phyloP scores from a whole-genome alignment of 2,888 invertebrate genomes.

The Taphrorychus bicolor region DNA sequence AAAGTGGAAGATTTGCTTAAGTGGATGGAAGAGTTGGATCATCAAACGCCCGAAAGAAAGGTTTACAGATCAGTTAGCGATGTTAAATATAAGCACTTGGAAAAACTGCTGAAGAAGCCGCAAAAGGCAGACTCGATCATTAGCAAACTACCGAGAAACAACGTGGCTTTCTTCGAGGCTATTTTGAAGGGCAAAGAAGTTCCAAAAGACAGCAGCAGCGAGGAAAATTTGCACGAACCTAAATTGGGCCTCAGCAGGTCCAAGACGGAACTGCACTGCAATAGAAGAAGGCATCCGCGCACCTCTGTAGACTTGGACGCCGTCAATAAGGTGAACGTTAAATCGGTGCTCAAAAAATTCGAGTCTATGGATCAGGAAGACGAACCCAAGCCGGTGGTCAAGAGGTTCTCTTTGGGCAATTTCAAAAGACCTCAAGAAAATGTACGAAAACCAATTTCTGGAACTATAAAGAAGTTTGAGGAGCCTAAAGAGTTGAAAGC shows the following conservation, averaged over 20 bases:
- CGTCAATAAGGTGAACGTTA: constrained; percentile 57
- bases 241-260: constrained; percentile 52
- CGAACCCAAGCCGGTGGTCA: constrained; percentile 21
- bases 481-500: constrained; percentile 36
- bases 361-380: constrained; percentile 49
- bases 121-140: constrained; percentile 52
- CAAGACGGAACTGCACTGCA: constrained; percentile 56
- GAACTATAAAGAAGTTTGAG: constrained; percentile 46
- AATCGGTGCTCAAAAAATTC: constrained; percentile 57
- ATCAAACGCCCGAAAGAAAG: constrained; percentile 53
- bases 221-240: constrained; percentile 39
- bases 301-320: constrained; percentile 57
- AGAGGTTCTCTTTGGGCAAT: constrained; percentile 32
- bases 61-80: constrained; percentile 54
- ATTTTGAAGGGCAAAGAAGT: constrained; percentile 54
- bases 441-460: constrained; percentile 29
- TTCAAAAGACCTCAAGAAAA: neutral
- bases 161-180: constrained; percentile 57
- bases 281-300: constrained; percentile 45
- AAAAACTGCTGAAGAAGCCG: constrained; percentile 54
- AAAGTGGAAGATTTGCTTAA: constrained; percentile 58
- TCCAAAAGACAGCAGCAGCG: constrained; percentile 44
- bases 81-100: constrained; percentile 58
- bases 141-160: constrained; percentile 56
- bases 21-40: constrained; percentile 59